These are phyloP conservation scores for Chaunax sp. DNA, from an alignment of 2,797 vertebrate species.

Conservation along the genomic window DNA sequence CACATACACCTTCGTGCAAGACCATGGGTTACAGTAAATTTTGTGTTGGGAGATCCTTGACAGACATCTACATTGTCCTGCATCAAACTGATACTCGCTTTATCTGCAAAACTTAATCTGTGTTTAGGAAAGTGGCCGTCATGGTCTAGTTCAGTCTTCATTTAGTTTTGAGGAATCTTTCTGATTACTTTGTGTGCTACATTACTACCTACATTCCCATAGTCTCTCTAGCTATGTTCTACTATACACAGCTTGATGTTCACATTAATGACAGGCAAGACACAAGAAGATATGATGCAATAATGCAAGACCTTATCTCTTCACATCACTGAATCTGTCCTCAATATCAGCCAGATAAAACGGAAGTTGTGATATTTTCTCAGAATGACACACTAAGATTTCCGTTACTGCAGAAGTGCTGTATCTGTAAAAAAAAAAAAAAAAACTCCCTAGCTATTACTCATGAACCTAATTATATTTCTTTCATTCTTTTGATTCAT, in stretches of 20 bases:
- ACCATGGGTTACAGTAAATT: neutral
- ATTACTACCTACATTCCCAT: neutral
- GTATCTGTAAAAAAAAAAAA: conserved; percentile 16
- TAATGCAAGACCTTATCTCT: conserved; percentile 53
- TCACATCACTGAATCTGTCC: conserved; percentile 17
- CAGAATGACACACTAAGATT: conserved; percentile 50
- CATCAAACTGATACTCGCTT: neutral
- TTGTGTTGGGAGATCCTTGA: neutral
- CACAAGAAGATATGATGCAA: conserved; percentile 20
- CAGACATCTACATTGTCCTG: neutral
- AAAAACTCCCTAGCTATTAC: conserved; percentile 18
- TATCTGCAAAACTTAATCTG: neutral
- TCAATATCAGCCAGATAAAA: conserved; percentile 56
- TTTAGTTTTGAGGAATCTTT: neutral
- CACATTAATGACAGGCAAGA: conserved; percentile 19
- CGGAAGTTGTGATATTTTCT: conserved; percentile 59
- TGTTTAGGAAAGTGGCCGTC: neutral
- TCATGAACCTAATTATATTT: conserved; percentile 2
- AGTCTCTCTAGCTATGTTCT: neutral
- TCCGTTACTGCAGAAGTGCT: conserved; percentile 36
- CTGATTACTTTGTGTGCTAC: neutral
- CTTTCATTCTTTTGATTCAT: too few species aligned
- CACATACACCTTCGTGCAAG: conserved; percentile 3
- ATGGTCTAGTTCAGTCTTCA: neutral
- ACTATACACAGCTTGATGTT: neutral